A percentile compares a stretch with the other conserved stretches of the same genome.
Conservation (phyloP, 2,113 vertebrate species). For the Semicossyphus pulcher region DNA sequence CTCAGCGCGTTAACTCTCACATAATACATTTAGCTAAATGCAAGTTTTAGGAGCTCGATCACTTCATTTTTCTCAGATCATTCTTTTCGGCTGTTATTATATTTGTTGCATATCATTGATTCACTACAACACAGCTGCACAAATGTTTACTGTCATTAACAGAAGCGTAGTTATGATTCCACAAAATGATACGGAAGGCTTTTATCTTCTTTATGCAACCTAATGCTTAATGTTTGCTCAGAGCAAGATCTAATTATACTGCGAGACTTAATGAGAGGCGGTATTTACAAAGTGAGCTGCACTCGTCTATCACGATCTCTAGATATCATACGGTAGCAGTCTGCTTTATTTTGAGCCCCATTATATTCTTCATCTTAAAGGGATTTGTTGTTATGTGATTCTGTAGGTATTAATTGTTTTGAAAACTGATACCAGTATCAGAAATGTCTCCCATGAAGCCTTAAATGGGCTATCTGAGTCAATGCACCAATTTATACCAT, state of each 20-base stretch:
- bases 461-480: too few relatives aligned
- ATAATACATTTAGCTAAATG: background rate
- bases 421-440: background rate
- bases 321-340: too few relatives aligned
- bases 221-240: constrained; percentile 41
- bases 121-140: constrained; percentile 39
- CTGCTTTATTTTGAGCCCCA: background rate
- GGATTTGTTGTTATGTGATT: too few relatives aligned
- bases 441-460: background rate
- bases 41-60: background rate
- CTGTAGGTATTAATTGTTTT: too few relatives aligned
- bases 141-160: constrained; percentile 44
- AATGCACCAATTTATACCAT: background rate
- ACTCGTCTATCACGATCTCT: constrained; percentile 4
- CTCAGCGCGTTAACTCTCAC: background rate
- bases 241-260: constrained; percentile 41
- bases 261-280: constrained; percentile 25
- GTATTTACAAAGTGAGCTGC: constrained; percentile 27
- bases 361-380: background rate
- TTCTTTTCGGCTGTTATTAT: constrained; percentile 9
- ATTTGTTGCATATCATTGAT: constrained; percentile 2
- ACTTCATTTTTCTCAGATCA: background rate
- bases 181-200: constrained; percentile 32
- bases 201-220: constrained; percentile 47
- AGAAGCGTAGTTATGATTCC: constrained; percentile 21